Conservation (phyloP, 2,888 invertebrate genomes). For the Meganola albula region DNA sequence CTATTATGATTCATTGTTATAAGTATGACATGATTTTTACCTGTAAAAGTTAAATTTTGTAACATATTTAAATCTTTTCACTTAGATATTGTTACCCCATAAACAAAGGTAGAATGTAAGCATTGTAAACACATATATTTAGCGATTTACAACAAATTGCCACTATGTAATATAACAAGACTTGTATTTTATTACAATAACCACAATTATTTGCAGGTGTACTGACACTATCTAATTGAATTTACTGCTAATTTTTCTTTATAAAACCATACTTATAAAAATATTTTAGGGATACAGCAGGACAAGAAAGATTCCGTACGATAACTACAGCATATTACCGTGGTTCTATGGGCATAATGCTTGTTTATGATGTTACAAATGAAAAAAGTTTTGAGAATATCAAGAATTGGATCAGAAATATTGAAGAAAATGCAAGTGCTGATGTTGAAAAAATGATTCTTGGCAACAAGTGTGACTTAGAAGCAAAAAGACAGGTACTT, state of each 20-base stretch:
- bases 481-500: conserved; percentile 91
- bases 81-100: too few species aligned
- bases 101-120: too few species aligned
- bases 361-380: conserved; percentile 99
- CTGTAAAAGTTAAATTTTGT: too few species aligned
- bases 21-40: too few species aligned
- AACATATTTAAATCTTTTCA: too few species aligned
- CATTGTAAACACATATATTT: too few species aligned
- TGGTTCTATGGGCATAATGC: conserved; percentile 99
- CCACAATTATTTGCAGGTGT: not conserved
- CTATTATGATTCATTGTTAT: too few species aligned
- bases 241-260: not conserved
- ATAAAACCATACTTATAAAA: not conserved
- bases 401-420: conserved; percentile 99
- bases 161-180: too few species aligned
- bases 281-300: conserved; percentile 94
- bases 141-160: too few species aligned
- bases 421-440: conserved; percentile 98
- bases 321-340: conserved; percentile 99
- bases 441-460: conserved; percentile 99
- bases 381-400: conserved; percentile 99
- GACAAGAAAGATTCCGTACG: conserved; percentile 98
- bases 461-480: conserved; percentile 99
- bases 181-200: too few species aligned
- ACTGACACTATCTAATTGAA: not conserved